Conservation (phyloP, 2,113 vertebrate species). For the Rhodinocichla rosea region DNA sequence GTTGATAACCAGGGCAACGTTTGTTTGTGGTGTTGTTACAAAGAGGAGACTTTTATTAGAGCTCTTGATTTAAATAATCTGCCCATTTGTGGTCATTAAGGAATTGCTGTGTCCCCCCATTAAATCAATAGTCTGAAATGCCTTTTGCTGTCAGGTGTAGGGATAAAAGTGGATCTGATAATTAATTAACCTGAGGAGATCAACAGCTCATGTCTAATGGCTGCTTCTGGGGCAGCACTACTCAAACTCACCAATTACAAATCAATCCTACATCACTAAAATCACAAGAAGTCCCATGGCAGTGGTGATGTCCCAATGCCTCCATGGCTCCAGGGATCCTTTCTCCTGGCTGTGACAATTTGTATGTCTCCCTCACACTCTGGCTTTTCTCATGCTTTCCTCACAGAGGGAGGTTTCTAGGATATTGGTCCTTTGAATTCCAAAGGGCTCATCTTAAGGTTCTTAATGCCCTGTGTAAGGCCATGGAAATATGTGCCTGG, state of each 20-base stretch:
- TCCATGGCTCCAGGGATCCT: neutral
- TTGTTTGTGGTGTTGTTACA: neutral
- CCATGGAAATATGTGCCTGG: neutral
- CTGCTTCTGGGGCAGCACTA: neutral
- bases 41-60: neutral
- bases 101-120: neutral
- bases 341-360: neutral
- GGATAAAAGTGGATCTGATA: neutral
- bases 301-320: accelerated
- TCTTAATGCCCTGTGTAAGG: accelerated
- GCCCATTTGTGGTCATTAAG: neutral
- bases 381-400: too few species aligned
- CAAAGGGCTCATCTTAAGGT: neutral
- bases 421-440: neutral
- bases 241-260: neutral
- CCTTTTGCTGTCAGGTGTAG: neutral
- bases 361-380: accelerated
- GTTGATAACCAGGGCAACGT: neutral
- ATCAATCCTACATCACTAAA: neutral
- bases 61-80: neutral
- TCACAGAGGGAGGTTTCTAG: neutral
- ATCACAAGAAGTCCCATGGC: accelerated
- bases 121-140: neutral
- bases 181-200: conserved; percentile 24
- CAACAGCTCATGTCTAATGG: neutral